These are phyloP conservation scores for Hyposoter dolosus DNA, from an alignment of 2,888 invertebrate genomes.

Conservation along the genomic window DNA sequence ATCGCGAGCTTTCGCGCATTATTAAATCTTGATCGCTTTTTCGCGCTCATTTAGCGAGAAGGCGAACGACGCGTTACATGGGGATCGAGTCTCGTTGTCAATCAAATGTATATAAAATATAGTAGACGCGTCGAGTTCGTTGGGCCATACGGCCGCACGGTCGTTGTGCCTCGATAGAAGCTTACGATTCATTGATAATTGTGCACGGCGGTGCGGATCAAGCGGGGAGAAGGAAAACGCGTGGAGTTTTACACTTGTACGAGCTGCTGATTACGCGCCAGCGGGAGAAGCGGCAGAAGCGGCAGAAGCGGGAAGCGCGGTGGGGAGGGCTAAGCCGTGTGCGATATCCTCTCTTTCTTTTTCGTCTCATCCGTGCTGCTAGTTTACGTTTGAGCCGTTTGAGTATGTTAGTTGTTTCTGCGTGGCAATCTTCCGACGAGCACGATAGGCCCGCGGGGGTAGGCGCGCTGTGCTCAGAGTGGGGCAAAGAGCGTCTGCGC, in stretches of 20 bases:
- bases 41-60: background rate
- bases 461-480: background rate
- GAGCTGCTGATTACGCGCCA: conserved; percentile 30
- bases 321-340: no score
- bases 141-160: conserved; percentile 7
- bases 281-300: background rate
- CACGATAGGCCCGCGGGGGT: background rate
- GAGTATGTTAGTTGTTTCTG: background rate
- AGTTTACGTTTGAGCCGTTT: background rate
- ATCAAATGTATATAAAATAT: background rate
- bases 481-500: conserved; percentile 11
- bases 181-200: conserved; percentile 61
- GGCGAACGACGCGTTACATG: background rate
- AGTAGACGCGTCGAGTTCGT: conserved; percentile 20
- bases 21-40: no score
- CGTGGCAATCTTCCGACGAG: background rate
- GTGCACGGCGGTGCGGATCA: background rate
- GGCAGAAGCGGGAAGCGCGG: background rate
- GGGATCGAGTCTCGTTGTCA: conserved; percentile 6
- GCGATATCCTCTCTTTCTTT: background rate
- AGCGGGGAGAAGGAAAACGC: conserved; percentile 20
- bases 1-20: no score
- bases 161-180: conserved; percentile 42
- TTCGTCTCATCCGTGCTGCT: background rate
- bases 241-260: conserved; percentile 72